Evolutionary conservation across 2,797 vertebrate genomes (phyloP).

Genomic region (Myotis myotis): DNA sequence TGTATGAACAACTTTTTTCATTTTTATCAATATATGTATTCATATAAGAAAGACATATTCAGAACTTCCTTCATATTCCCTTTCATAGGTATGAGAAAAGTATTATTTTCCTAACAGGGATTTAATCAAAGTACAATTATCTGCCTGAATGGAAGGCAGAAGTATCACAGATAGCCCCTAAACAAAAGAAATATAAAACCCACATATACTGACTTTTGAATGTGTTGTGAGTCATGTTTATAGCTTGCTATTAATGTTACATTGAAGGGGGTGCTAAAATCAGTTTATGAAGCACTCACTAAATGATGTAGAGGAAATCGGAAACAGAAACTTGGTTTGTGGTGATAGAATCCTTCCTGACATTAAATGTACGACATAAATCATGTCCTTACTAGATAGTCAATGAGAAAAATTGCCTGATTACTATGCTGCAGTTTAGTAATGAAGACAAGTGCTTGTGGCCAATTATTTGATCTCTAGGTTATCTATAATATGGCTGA

Average conservation of each 20-base stretch:
- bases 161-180: not conserved
- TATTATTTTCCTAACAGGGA: not conserved
- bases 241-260: not conserved
- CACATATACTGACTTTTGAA: not conserved
- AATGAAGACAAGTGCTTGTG: not conserved
- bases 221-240: not conserved
- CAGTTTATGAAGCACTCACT: not conserved
- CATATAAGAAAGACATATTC: not conserved
- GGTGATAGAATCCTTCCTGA: conserved; percentile 10
- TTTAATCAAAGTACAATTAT: not conserved
- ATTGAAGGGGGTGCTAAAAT: not conserved
- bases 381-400: not conserved
- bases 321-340: not conserved
- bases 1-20: not conserved
- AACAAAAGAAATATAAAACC: conserved; percentile 29
- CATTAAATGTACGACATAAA: conserved; percentile 22
- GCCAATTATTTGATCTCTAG: not conserved
- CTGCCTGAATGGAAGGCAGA: not conserved
- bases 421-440: not conserved
- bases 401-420: not conserved
- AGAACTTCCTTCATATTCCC: not conserved
- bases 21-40: not conserved
- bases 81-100: not conserved
- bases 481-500: not conserved
- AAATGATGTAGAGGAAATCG: not conserved